Base-by-base conservation (phyloP, 2,113 vertebrate genomes). In the Chitala chitala region DNA sequence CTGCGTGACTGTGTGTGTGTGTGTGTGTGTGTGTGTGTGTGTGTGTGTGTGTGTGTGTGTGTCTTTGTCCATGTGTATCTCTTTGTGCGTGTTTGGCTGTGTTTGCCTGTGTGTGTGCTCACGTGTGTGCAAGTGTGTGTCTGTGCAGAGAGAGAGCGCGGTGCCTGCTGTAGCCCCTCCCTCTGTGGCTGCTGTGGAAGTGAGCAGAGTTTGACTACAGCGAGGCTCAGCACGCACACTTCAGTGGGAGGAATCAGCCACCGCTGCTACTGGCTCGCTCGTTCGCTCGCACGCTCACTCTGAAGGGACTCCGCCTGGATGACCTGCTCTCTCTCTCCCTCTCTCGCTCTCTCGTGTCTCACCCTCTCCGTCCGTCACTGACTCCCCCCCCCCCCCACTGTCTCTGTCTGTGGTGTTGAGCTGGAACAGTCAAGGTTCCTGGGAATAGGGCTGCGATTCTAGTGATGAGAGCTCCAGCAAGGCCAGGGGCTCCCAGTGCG, bases 121-220 rank as follows among this genome's bases (percentile, higher is more conserved):
- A 9, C 36, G 40, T 66, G 15, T 63, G 33, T 46, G 59, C 8
- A 33, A 3, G 66, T 5, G 64, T n/a, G 40, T 12, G 38, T n/a
- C n/a, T n/a, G n/a, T n/a, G n/a, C 5, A 29, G 61, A 5, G 17
- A n/a, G 36, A 9, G 38, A 22, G 63, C 10, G 31, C 31, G 17
- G 56, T 31, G 6, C 29, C 24, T 5, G 22, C 15, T 2, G 4
- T 63, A 42, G 66, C 75, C 48, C 75, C 75, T 71, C 75, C 75
- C 75, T 51, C n/a, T n/a, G n/a, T 33, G 36, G 5, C 24, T 54
- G 69, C 69, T n/a, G 46, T 38, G 56, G 46, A 44, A 63, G 69
- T 61, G 36, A 76, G 26, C 68, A 53, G 75, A 53, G 73, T 63
- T 71, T 76, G 75, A 76, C 69, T 72, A 66, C 72, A 54, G 50